phyloP scores from a whole-genome alignment of 1,140 invertebrate genomes.

The Pararge aegeria region DNA sequence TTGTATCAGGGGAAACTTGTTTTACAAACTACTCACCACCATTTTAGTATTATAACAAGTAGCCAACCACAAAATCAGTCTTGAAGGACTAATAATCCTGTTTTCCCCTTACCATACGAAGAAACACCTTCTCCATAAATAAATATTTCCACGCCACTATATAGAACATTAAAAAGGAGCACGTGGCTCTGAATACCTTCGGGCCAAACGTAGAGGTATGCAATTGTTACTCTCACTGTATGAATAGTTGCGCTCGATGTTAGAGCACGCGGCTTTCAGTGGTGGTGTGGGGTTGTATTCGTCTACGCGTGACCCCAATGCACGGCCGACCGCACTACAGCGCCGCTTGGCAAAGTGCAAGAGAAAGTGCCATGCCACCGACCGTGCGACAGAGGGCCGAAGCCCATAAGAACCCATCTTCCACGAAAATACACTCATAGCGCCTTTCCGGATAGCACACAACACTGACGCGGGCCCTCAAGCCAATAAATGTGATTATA shows the following conservation, averaged over 20 bases:
- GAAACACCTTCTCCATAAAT: slow-evolving; percentile 1
- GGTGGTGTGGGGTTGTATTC: background rate
- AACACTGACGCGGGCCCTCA: slow-evolving; percentile 14
- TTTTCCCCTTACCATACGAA: slow-evolving; percentile 11
- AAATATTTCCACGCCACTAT: background rate
- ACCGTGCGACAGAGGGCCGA: slow-evolving; percentile 8
- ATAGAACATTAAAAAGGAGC: slow-evolving; percentile 8
- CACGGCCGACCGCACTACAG: slow-evolving; percentile 1
- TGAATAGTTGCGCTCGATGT: too few relatives aligned
- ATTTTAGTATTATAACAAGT: too few relatives aligned
- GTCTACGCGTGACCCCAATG: slow-evolving; percentile 6
- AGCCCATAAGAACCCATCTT: slow-evolving; percentile 9
- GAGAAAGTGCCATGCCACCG: background rate
- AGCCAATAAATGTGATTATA: slow-evolving; percentile 13
- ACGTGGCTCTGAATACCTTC: background rate
- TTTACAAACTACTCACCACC: too few relatives aligned
- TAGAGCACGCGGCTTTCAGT: background rate
- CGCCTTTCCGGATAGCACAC: slow-evolving; percentile 14
- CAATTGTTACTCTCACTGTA: background rate
- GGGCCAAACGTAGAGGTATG: slow-evolving; percentile 5
- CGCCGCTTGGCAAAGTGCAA: background rate
- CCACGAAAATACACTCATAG: background rate
- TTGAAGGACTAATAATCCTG: background rate
- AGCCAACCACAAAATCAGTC: background rate
- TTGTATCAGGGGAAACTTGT: slow-evolving; percentile 16